Evolutionary conservation across 2,797 vertebrate genomes (phyloP).

Genomic region (Lepus oiostolus): DNA sequence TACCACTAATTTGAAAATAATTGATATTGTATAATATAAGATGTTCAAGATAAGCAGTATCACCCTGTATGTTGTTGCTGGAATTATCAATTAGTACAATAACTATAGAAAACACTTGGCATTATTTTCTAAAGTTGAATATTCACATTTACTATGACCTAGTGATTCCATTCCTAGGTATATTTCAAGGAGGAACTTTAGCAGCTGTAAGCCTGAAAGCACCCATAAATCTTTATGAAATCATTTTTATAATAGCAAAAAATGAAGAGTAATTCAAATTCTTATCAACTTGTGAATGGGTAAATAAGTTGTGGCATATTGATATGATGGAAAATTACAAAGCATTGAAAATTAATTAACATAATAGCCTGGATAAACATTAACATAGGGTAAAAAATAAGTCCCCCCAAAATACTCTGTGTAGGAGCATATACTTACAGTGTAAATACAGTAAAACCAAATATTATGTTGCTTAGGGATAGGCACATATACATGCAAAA

Average conservation of each 20-base stretch:
- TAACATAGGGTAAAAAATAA: background rate
- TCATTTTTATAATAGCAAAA: background rate
- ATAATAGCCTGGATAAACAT: background rate
- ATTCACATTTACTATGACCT: background rate
- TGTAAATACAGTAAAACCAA: background rate
- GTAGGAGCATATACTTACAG: background rate
- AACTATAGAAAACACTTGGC: background rate
- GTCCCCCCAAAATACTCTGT: background rate
- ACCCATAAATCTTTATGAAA: background rate
- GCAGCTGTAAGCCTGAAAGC: background rate
- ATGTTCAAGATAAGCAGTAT: background rate
- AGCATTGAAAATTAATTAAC: background rate
- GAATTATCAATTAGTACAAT: background rate
- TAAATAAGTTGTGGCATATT: background rate
- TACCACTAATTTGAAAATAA: background rate
- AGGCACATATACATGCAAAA: background rate
- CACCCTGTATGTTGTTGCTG: background rate
- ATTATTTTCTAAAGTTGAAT: conserved; percentile 31
- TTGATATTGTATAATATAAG: background rate
- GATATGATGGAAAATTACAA: background rate
- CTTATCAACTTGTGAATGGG: background rate
- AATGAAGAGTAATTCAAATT: background rate
- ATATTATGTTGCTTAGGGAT: background rate
- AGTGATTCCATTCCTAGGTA: background rate
- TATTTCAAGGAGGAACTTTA: background rate